These are phyloP conservation scores for Conus ventricosus DNA, from an alignment of 1,140 invertebrate species.

Conservation along the genomic window DNA sequence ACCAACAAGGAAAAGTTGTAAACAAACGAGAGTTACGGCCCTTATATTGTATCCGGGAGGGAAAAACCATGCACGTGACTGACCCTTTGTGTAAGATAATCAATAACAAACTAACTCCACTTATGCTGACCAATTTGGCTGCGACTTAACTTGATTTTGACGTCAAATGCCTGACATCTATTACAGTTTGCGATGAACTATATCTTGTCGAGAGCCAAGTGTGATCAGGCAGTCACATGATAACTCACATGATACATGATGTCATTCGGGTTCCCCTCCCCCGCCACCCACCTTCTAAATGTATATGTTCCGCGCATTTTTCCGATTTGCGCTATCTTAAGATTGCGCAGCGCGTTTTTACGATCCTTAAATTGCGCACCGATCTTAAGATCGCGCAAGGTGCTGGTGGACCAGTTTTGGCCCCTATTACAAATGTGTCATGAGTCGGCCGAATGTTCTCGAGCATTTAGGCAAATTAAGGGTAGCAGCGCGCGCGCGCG, in stretches of 20 bases:
- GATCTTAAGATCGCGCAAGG: no score
- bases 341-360: no score
- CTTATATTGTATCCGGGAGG: neutral
- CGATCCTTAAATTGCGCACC: no score
- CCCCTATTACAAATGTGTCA: no score
- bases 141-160: neutral
- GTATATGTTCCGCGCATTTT: no score
- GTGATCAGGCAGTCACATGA: neutral
- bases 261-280: neutral
- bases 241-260: neutral
- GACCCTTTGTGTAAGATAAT: neutral
- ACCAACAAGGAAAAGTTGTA: neutral
- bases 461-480: no score
- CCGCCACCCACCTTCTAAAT: neutral
- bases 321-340: no score
- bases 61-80: neutral
- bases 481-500: no score
- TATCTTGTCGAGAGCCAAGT: neutral
- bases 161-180: neutral
- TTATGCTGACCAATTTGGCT: neutral
- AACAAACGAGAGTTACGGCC: neutral
- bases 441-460: no score
- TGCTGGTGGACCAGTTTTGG: no score
- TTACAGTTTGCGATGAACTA: neutral
- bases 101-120: neutral